Evolutionary conservation across 2,888 invertebrate species (phyloP).

Genomic region (Troglohyphantes excavatus): DNA sequence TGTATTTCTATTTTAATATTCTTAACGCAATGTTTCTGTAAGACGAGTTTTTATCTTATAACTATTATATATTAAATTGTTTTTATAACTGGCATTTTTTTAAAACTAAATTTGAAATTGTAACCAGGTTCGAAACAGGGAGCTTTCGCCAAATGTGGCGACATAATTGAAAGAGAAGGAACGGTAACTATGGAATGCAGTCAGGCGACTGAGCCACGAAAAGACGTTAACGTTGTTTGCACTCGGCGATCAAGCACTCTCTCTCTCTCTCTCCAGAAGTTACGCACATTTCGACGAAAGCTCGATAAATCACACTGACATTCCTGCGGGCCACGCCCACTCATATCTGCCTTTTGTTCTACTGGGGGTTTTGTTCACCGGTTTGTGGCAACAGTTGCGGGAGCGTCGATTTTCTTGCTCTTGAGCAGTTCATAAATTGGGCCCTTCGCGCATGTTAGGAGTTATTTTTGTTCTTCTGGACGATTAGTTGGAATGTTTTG

Average conservation of each 20-base stretch:
- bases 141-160: conserved; percentile 53
- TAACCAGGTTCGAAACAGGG: not conserved
- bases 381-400: conserved; percentile 25
- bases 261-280: conserved; percentile 14
- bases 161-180: not conserved
- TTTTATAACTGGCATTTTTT: too few relatives aligned
- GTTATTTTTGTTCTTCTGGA: not conserved
- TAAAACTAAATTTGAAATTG: too few relatives aligned
- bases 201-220: conserved; percentile 64
- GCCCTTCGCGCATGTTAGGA: not conserved
- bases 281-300: conserved; percentile 78
- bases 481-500: not conserved
- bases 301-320: conserved; percentile 77
- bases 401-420: conserved; percentile 14
- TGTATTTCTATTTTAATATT: too few relatives aligned
- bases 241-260: conserved; percentile 64
- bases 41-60: too few relatives aligned
- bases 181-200: conserved; percentile 75
- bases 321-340: conserved; percentile 64
- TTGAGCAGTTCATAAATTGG: conserved; percentile 38
- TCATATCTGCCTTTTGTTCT: conserved; percentile 69
- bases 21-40: too few relatives aligned
- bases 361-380: conserved; percentile 22
- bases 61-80: too few relatives aligned
- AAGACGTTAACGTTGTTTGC: conserved; percentile 63